phyloP scores from a whole-genome alignment of 2,797 vertebrate species.

The Galago senegalensis region DNA sequence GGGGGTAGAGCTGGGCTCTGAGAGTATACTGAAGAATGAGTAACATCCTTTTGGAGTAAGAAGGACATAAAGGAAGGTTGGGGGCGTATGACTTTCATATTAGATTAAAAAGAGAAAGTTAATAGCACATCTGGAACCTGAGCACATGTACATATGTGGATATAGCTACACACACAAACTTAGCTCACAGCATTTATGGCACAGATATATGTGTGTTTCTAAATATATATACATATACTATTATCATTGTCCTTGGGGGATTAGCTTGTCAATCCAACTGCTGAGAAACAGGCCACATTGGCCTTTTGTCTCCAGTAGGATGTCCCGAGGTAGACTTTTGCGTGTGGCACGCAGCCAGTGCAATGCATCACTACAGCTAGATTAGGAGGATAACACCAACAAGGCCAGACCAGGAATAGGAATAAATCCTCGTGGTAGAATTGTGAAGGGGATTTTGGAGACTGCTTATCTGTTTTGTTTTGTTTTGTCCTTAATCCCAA shows the following conservation, averaged over 20 bases:
- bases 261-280: slow-evolving; percentile 61
- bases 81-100: slow-evolving; percentile 6
- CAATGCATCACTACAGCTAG: slow-evolving; percentile 72
- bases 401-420: slow-evolving; percentile 46
- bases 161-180: neutral
- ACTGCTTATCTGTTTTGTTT: slow-evolving; percentile 67
- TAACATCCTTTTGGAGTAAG: neutral
- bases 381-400: slow-evolving; percentile 74
- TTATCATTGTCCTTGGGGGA: slow-evolving; percentile 6
- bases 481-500: slow-evolving; percentile 51
- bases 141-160: neutral
- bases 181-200: neutral
- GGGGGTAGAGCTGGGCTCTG: neutral
- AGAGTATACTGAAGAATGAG: neutral
- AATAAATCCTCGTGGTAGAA: slow-evolving; percentile 69
- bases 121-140: slow-evolving; percentile 15
- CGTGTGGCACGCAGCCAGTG: slow-evolving; percentile 60
- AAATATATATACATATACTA: neutral
- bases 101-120: neutral
- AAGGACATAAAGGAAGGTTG: neutral
- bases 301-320: slow-evolving; percentile 72
- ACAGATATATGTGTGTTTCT: neutral
- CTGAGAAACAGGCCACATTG: slow-evolving; percentile 37
- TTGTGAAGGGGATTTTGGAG: slow-evolving; percentile 44
- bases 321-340: slow-evolving; percentile 62